A percentile compares a stretch with the other conserved stretches of the same genome.
Conservation (phyloP, 1,140 invertebrate species). For the Drosophila neocordata region DNA sequence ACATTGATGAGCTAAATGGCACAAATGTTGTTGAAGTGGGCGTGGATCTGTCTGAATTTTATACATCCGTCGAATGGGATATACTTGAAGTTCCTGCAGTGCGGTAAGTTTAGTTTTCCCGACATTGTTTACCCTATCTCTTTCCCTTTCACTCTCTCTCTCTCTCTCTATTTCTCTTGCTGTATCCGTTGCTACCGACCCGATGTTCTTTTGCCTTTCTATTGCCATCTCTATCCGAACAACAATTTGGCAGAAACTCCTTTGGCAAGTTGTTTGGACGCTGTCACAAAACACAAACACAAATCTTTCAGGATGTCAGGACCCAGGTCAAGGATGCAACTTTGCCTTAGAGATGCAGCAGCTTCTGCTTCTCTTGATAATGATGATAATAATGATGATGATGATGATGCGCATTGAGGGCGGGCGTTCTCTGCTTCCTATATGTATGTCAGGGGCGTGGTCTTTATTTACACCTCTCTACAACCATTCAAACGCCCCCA, state of each 20-base stretch:
- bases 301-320: constrained; percentile 62
- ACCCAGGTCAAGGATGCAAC: constrained; percentile 65
- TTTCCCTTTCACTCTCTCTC: neutral
- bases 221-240: constrained; percentile 9
- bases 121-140: neutral
- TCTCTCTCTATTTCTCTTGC: neutral
- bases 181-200: neutral
- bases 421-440: constrained; percentile 2
- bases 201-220: too few species aligned
- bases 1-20: constrained; percentile 92
- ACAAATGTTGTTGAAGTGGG: constrained; percentile 93
- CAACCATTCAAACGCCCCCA: neutral
- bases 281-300: constrained; percentile 77
- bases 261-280: constrained; percentile 67
- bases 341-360: constrained; percentile 4
- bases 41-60: constrained; percentile 97
- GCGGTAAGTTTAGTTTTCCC: constrained; percentile 84
- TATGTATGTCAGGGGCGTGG: constrained; percentile 30
- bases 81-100: constrained; percentile 97
- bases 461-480: constrained; percentile 59
- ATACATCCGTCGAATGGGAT: constrained; percentile 99
- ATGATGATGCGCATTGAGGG: constrained; percentile 25
- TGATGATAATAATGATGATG: neutral
- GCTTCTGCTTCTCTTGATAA: neutral
- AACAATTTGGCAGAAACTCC: constrained; percentile 65